A percentile compares a stretch with the other conserved stretches of the same genome.
phyloP scores from a whole-genome alignment of 2,888 invertebrate genomes.

The Mythimna pallens region DNA sequence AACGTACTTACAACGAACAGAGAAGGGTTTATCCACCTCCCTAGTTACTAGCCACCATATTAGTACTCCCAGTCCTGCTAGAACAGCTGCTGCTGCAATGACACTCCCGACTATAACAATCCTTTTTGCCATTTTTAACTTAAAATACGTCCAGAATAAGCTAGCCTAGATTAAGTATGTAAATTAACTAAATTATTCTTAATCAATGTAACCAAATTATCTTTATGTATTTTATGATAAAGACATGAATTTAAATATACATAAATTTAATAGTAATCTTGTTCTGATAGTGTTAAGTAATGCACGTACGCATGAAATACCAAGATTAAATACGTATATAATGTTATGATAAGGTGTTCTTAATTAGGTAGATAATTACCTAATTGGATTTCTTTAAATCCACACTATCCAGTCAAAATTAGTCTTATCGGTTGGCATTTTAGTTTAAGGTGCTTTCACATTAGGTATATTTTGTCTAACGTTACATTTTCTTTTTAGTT shows the following conservation, averaged over 20 bases:
- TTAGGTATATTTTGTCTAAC: too few relatives aligned
- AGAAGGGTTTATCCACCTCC: slow-evolving; percentile 30
- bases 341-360: not conserved
- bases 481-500: too few relatives aligned
- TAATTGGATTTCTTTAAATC: not conserved
- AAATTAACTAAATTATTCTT: slow-evolving; percentile 8
- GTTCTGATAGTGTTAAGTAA: slow-evolving; percentile 32
- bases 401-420: not conserved
- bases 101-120: slow-evolving; percentile 65
- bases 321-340: too few relatives aligned
- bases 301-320: not conserved
- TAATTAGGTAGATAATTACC: not conserved
- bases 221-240: slow-evolving; percentile 29
- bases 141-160: slow-evolving; percentile 4
- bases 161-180: slow-evolving; percentile 2
- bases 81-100: slow-evolving; percentile 57
- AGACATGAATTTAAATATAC: slow-evolving; percentile 6
- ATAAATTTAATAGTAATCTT: slow-evolving; percentile 8
- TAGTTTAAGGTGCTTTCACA: too few relatives aligned
- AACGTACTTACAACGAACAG: slow-evolving; percentile 39
- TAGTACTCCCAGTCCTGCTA: slow-evolving; percentile 71
- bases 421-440: not conserved
- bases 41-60: slow-evolving; percentile 76
- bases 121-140: slow-evolving; percentile 62
- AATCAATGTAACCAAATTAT: slow-evolving; percentile 30